Percentiles rank a stretch among this genome's conserved stretches.
phyloP scores from a whole-genome alignment of 2,113 vertebrate species.

The Anolis sagrei region DNA sequence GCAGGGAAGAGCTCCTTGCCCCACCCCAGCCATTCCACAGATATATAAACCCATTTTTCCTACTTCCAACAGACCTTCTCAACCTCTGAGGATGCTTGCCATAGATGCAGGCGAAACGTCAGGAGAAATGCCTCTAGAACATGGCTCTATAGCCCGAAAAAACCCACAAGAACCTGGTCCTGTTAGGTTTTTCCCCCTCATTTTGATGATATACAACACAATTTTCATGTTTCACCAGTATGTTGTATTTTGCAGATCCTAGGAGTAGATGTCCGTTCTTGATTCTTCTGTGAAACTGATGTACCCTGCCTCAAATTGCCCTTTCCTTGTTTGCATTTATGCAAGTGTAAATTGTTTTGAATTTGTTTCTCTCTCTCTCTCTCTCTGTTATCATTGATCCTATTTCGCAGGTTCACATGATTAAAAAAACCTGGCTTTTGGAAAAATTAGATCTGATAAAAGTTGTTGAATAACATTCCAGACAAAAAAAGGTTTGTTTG shows the following conservation, averaged over 20 bases:
- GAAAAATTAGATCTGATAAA: too few relatives aligned
- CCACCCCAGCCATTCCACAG: too few relatives aligned
- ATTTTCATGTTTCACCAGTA: slow-evolving; percentile 41
- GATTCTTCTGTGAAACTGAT: slow-evolving; percentile 37
- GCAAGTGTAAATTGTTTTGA: slow-evolving; percentile 31
- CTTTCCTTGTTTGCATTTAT: slow-evolving; percentile 66
- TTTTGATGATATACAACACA: slow-evolving; percentile 43
- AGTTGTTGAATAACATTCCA: too few relatives aligned
- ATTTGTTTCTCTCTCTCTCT: neutral
- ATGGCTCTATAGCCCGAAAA: too few relatives aligned
- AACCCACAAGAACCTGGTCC: too few relatives aligned
- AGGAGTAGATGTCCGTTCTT: slow-evolving; percentile 29
- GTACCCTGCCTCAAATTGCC: slow-evolving; percentile 1
- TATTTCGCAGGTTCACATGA: slow-evolving; percentile 53
- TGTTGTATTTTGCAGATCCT: slow-evolving; percentile 64
- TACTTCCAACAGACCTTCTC: too few relatives aligned
- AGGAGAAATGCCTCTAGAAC: too few relatives aligned
- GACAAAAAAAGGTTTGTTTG: too few relatives aligned
- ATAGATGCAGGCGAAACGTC: too few relatives aligned
- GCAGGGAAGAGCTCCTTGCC: too few relatives aligned
- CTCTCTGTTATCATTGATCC: slow-evolving; percentile 55
- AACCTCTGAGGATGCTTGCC: too few relatives aligned
- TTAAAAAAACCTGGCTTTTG: neutral
- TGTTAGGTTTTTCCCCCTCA: slow-evolving; percentile 24
- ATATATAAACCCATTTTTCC: too few relatives aligned